phyloP scores from a whole-genome alignment of 2,797 vertebrate species.

The Catostomus latipinnis region DNA sequence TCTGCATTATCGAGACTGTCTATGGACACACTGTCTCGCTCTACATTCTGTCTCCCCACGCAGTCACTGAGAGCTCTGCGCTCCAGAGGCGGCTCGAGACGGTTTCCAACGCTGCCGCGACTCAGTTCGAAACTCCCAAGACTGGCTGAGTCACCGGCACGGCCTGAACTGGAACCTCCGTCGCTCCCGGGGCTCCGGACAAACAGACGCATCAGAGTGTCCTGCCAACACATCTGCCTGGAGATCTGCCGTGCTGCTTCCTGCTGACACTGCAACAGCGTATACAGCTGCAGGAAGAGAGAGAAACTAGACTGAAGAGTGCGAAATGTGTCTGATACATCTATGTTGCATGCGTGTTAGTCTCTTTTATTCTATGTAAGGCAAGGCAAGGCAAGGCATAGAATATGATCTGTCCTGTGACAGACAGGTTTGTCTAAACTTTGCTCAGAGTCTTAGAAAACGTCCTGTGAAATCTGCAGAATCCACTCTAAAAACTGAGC shows the following conservation, averaged over 20 bases:
- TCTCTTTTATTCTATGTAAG: no score
- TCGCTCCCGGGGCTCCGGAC: slow-evolving; percentile 76
- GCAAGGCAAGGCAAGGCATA: no score
- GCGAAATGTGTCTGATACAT: neutral
- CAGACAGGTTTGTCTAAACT: no score
- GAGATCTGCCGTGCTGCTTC: slow-evolving; percentile 90
- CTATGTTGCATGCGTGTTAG: no score
- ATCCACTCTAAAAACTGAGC: no score
- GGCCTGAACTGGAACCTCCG: slow-evolving; percentile 65
- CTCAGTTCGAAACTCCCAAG: slow-evolving; percentile 75
- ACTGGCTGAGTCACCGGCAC: slow-evolving; percentile 67
- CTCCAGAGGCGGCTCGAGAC: slow-evolving; percentile 72
- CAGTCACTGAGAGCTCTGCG: slow-evolving; percentile 57
- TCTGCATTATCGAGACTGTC: slow-evolving; percentile 85
- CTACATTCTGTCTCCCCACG: slow-evolving; percentile 51
- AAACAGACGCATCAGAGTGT: slow-evolving; percentile 88
- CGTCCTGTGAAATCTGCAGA: no score
- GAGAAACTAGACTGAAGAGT: neutral
- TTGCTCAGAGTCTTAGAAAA: no score
- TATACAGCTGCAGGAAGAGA: slow-evolving; percentile 81
- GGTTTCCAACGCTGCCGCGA: slow-evolving; percentile 60
- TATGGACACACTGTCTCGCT: slow-evolving; percentile 74
- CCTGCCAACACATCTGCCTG: slow-evolving; percentile 94
- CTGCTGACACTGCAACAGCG: slow-evolving; percentile 87
- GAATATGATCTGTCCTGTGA: no score